Conservation (phyloP, 2,797 vertebrate genomes). For the Xenops minutus region DNA sequence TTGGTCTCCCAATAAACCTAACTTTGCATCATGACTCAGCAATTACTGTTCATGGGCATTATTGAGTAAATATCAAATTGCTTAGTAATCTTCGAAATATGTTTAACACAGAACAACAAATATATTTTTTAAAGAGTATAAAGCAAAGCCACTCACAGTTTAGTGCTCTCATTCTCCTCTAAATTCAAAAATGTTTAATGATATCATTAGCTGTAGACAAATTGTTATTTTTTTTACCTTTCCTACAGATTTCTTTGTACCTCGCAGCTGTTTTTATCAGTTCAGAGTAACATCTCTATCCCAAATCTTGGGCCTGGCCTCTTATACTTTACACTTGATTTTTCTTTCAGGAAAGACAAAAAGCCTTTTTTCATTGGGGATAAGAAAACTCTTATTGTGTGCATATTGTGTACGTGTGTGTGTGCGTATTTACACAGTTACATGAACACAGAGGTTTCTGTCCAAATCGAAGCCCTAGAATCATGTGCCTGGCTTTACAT, state of each 20-base stretch:
- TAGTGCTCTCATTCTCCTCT: neutral
- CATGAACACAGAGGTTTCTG: neutral
- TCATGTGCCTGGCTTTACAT: neutral
- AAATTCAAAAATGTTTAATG: neutral
- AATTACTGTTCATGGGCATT: neutral
- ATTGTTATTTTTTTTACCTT: neutral
- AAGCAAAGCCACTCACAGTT: neutral
- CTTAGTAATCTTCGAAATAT: neutral
- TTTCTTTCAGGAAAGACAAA: neutral
- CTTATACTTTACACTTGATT: neutral
- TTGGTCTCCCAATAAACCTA: neutral
- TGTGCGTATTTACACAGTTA: neutral
- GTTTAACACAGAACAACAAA: neutral
- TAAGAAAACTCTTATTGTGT: neutral
- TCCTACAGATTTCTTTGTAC: neutral
- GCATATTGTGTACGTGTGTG: neutral
- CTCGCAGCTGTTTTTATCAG: neutral
- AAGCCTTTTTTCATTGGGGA: neutral
- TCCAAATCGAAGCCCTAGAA: neutral
- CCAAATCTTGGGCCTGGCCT: neutral
- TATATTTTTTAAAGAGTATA: neutral
- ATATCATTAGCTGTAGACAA: neutral
- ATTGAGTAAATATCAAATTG: neutral
- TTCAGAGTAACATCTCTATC: neutral
- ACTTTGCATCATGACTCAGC: constrained; percentile 37